Evolutionary conservation across 2,797 vertebrate species (phyloP), one percentile per base, ranked within the genome.

Genomic region (Enteromius unitaeniatus): DNA sequence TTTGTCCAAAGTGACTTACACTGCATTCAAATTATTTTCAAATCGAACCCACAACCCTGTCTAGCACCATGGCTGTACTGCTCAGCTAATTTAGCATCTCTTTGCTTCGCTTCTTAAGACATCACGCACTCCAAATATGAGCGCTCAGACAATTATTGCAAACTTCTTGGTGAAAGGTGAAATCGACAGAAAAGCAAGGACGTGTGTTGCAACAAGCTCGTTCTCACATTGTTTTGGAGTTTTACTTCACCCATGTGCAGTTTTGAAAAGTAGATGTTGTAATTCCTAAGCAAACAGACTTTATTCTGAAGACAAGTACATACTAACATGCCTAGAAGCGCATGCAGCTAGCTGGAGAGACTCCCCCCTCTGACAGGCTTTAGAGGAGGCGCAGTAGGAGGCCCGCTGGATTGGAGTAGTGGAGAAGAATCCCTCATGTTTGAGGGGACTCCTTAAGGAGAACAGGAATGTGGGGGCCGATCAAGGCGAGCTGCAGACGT

Each of bases 341-440:
- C 23, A 73, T 34, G 55, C 55, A 60, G 69, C 23, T 47, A 37
- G 31, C 15, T 4, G 47, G 60, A 83, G 60, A 83, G 74, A 65
- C 67, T 67, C 47, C 65, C 47, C 51, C 40, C 65, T 79, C 68
- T 51, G 21, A 60, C 65, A 60, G 75, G 76, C 78, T 79, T 84
- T 65, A 84, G 77, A 79, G 72, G 62, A 77, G 60, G 70, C 60
- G 26, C 85, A 75, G 84, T 70, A 79, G 70, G 79, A 76, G 51
- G 69, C 51, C 69, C 19, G 89, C 86, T 89, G 86, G 88, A 68
- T 70, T 84, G 88, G 89, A 89, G 84, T 82, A 86, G 77, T 82
- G 85, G 72, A 82, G 60, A 76, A 82, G 72, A 67, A 55, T 31
- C 72, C 45, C 70, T 64, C 19, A 3, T 51, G 70, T 75, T 37